Evolutionary conservation across 2,888 invertebrate species (phyloP), one percentile per base, ranked within the genome.

Genomic region (Nephrocerus scutellatus): DNA sequence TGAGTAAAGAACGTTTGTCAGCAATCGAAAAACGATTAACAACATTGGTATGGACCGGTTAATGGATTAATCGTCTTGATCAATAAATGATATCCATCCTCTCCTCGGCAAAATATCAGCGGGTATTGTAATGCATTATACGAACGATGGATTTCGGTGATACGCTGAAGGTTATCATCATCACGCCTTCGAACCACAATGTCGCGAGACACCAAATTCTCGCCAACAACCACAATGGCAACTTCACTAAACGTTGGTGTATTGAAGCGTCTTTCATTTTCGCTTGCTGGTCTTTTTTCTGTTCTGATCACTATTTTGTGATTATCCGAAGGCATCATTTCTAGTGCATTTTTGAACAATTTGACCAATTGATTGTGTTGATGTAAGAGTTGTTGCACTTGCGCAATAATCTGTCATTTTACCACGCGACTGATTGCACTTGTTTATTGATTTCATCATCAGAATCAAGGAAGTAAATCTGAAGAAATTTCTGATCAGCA

Each of bases 201-300:
- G 50, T 60, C 56, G 28, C 59, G 50, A 31, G 33, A 24, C 45
- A 54, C 53, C 26, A 55, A 52, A 19, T 56, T 30, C 36, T 58
- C 52, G 14, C 56, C 61, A 47, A 57, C 57, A 16, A 62, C 51
- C 8, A 60, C 42, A 30, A 59, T 49, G 5, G 59, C 57, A 21
- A 62, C 59, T 55, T 62, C 57, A 50, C 59, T 47, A 13, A 58
- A 47, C 30, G 53, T 56, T 43, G 60, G 61, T 36, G 59, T 57
- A 49, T 61, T 63, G 45, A 52, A 61, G 41, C 39, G 43, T 20
- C 59, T 36, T 44, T 39, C 47, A 37, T 58, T 55, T 47, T 51
- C 42, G 23, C 53, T 55, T 21, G 41, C 36, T 35, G 56, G 56
- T 36, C 36, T 47, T 42, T 57, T 57, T 36, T 59, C 54, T n/a